A percentile compares a stretch with the other conserved stretches of the same genome.
Conservation (phyloP, 2,113 vertebrate genomes). For the Prunella fulvescens region DNA sequence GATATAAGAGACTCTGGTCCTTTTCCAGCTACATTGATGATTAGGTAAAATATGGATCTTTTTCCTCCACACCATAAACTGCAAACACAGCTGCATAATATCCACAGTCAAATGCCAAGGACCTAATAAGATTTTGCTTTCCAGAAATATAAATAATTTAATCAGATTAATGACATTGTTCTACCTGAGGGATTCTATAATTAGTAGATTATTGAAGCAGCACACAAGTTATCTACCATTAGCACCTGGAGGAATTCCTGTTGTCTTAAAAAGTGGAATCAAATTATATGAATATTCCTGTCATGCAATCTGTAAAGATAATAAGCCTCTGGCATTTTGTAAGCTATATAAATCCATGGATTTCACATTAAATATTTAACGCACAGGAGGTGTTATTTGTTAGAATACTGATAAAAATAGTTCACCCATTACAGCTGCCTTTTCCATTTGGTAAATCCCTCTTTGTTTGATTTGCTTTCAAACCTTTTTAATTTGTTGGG, state of each 20-base stretch:
- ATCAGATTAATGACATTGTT: constrained; percentile 80
- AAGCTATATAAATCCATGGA: constrained; percentile 78
- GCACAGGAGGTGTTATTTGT: constrained; percentile 76
- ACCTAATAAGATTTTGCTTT: constrained; percentile 73
- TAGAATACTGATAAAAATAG: constrained; percentile 70
- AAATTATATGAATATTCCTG: constrained; percentile 75
- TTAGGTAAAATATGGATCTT: not conserved
- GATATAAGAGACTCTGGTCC: not conserved
- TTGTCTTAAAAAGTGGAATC: constrained; percentile 67
- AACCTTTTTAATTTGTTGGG: not conserved
- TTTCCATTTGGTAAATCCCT: constrained; percentile 58
- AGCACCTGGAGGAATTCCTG: constrained; percentile 80
- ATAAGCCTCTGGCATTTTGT: constrained; percentile 78
- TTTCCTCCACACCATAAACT: not conserved
- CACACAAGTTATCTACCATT: constrained; percentile 74
- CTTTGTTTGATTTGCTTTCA: constrained; percentile 60
- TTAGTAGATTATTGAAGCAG: constrained; percentile 77
- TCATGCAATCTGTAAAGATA: constrained; percentile 76
- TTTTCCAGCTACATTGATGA: not conserved
- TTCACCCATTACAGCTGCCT: constrained; percentile 59
- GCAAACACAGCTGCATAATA: not conserved
- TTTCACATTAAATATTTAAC: constrained; percentile 83
- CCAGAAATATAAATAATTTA: constrained; percentile 79
- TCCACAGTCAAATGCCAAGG: constrained; percentile 56
- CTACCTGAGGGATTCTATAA: constrained; percentile 77